Base-by-base conservation (phyloP, 92 coral and sea anemone genomes). In the Nematostella vectensis region DNA sequence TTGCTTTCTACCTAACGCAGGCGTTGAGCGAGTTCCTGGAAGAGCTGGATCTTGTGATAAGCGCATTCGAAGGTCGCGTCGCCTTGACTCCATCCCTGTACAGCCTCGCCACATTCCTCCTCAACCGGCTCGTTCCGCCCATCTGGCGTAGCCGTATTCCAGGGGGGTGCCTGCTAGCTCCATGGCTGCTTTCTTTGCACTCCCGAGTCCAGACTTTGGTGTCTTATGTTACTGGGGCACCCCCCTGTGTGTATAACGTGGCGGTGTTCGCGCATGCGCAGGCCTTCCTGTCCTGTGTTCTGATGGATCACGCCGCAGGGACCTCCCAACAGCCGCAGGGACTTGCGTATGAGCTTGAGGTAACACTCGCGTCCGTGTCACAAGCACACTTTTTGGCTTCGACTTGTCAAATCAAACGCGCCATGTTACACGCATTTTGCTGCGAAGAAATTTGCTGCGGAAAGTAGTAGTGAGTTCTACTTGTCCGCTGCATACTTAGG, bases 251-350 rank as follows among this genome's bases (percentile, higher is more conserved):
- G 1, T 38, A 12, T 21, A 65, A 65, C 18, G 4, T 45, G 18
- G 51, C 51, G 9, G 72, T 72, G 28, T 61, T 85, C 48, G 75
- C 59, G n/a, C 88, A 80, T 24, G 75, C 72, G 24, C 94, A 85
- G 36, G 83, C 94, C n/a, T 80, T 75, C 59, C 39, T 85, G 19
- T 76, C 88, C 27, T 75, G 71, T 29, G 73, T 85, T 49, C 67
- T 85, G 27, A 72, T 76, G 61, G 94, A 80, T 55, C 69, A 63
- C 27, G 88, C 83, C 13, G 78, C 63, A 26, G 23, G 49, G 6
- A 23, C 55, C 26, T 68, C 71, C 48, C 80, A 80, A 55, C 36
- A 88, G 22, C 76, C 75, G 0, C 85, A 75, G 37, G 37, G 80
- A 3, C 62, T 85, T 39, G 77, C 55, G 42, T 75, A 79, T 47